Evolutionary conservation across 2,797 vertebrate species (phyloP), one percentile per base, ranked within the genome.

Genomic region (Loriculus beryllinus): DNA sequence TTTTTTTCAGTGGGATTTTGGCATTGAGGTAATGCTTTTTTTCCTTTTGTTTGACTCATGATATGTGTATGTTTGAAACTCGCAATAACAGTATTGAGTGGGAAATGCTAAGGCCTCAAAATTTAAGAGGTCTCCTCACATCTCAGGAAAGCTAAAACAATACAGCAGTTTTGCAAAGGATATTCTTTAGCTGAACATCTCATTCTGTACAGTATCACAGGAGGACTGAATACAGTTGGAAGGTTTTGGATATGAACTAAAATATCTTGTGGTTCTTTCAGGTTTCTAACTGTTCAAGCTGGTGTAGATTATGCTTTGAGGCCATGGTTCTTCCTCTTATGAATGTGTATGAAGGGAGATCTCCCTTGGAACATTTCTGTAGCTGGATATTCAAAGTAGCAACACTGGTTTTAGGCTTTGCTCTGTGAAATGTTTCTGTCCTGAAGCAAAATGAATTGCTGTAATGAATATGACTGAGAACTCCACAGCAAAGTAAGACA

Each of bases 21-120:
- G 20, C 52, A 78, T 78, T 0, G 0, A 71, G 9, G 6, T 29
- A 0, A 16, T 56, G 8, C 14, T 29, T 48, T 56, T 51, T 72
- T 93, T 42, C 3, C 4, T 45, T 59, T 35, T 49, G 15, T 77
- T 51, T 64, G 3, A 65, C 25, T 90, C 11, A 15, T 47, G 20
- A 52, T 26, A 43, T n/a, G 4, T 45, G 28, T 43, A 22, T 33
- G 20, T 51, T 83, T 75, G 47, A 83, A 49, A n/a, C 3, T 25
- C 7, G 12, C 80, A 51, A 31, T 16, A 80, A 17, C 22, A 52
- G 5, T 33, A 43, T 56, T 10, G 31, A 59, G 33, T 70, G 40
- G 77, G 69, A 75, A 88, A 40, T 31, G 9, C 33, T 87, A 82
- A 72, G 35, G 9, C 10, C 35, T 76, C 54, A 79, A 49, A 52